Evolutionary conservation across 1,140 invertebrate species (phyloP), one percentile per base, ranked within the genome.

Genomic region (Heliconius himera): DNA sequence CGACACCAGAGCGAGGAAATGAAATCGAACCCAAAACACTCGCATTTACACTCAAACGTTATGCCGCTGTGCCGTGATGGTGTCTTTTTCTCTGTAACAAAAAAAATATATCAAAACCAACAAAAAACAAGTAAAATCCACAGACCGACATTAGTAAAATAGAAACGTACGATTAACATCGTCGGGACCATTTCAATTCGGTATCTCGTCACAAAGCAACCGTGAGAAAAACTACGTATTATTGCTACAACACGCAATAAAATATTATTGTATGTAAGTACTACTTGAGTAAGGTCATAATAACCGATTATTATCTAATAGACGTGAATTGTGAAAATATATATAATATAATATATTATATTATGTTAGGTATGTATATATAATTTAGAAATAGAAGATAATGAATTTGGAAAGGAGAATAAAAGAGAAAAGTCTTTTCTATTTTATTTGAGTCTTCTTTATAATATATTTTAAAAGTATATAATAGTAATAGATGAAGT

Each of bases 211-310:
- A 81, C 79, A 82, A 77, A 81, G 81, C 77, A 82, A 81, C 76
- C 84, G 84, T 85, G 84, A 84, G 84, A 85, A 85, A 85, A 78
- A 81, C 78, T 76, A 82, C 80, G 84, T 80, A 81, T 79, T 83
- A 83, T 83, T 79, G 78, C 81, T 80, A 70, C 70, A 82, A 74
- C 83, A 85, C 84, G 81, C 84, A 85, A 83, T 81, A 70, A 79
- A 85, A 84, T 85, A 85, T 85, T 85, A 84, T 84, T 84, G 80
- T 36, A 36, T 84, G 80, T 26, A 26, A 26, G 26, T 84, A 84
- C 80, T 78, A 79, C 81, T 80, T 80, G 78, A 84, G 78, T 83
- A 83, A 86, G 85, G 85, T 86, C 85, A 83, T 82, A 86, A 83
- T 82, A 84, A 80, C 73, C 75, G 85, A 86, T 85, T 81, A 85